Conservation (phyloP, 2,797 vertebrate species). For the Sebastolobus altivelis region DNA sequence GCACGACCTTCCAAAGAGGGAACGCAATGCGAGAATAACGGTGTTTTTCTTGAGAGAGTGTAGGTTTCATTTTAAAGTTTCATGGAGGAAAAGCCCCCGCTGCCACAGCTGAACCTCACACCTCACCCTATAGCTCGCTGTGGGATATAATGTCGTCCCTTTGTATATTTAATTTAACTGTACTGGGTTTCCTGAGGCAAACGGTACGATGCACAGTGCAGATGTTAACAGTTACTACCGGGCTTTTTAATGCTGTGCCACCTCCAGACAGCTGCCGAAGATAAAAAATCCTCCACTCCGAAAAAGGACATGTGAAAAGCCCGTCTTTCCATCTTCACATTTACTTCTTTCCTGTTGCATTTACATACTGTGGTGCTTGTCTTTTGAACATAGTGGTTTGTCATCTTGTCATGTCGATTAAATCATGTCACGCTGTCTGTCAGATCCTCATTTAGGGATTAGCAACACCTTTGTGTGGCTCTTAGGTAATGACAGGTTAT, state of each 20-base stretch:
- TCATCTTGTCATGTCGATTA: neutral
- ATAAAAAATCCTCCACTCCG: neutral
- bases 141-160: conserved; percentile 6
- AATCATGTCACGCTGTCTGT: conserved; percentile 1
- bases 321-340: conserved; percentile 13
- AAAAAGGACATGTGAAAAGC: conserved; percentile 10
- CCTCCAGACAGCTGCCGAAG: neutral
- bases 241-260: conserved; percentile 15
- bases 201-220: neutral
- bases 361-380: neutral
- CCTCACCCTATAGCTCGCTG: conserved; percentile 7
- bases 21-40: neutral
- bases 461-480: neutral
- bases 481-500: conserved; percentile 24
- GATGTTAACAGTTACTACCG: neutral
- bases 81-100: conserved; percentile 24
- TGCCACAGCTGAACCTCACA: conserved; percentile 7
- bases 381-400: neutral
- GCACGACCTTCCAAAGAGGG: neutral
- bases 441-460: conserved; percentile 10
- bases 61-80: conserved; percentile 40
- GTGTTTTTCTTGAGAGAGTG: conserved; percentile 1
- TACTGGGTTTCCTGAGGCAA: neutral
- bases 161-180: conserved; percentile 3
- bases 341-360: conserved; percentile 8